Conservation (phyloP, 2,797 vertebrate genomes). For the Sebastes paucispinis region DNA sequence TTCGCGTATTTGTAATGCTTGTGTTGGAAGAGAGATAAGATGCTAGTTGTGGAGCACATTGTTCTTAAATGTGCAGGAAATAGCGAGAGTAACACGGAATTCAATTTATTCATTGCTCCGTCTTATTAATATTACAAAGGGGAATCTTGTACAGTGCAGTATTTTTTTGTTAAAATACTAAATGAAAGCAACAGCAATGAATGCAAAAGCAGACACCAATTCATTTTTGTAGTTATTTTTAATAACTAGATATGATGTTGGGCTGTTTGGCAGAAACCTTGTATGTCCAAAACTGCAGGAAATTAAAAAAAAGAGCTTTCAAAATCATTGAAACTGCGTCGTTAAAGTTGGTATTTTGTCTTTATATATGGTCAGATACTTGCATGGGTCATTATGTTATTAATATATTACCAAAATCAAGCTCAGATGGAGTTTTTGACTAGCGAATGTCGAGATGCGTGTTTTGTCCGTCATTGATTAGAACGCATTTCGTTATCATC, state of each 20-base stretch:
- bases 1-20: constrained; percentile 48
- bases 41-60: constrained; percentile 13
- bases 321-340: not conserved
- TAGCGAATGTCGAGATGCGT: not conserved
- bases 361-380: not conserved
- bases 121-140: constrained; percentile 32
- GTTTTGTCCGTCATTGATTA: too few relatives aligned
- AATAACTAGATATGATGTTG: not conserved
- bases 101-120: constrained; percentile 20
- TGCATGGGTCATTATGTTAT: not conserved
- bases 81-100: constrained; percentile 14
- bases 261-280: not conserved
- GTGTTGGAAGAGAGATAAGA: constrained; percentile 47
- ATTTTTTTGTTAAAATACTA: not conserved
- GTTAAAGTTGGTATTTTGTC: not conserved
- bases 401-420: not conserved
- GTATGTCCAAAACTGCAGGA: not conserved
- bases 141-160: not conserved
- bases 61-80: constrained; percentile 37
- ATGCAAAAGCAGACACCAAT: not conserved
- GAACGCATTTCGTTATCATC: not conserved
- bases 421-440: accelerated
- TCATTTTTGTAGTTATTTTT: not conserved
- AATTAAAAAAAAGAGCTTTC: not conserved
- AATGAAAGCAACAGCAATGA: not conserved